Evolutionary conservation across 2,797 vertebrate species (phyloP).

Genomic region (Channa striata): DNA sequence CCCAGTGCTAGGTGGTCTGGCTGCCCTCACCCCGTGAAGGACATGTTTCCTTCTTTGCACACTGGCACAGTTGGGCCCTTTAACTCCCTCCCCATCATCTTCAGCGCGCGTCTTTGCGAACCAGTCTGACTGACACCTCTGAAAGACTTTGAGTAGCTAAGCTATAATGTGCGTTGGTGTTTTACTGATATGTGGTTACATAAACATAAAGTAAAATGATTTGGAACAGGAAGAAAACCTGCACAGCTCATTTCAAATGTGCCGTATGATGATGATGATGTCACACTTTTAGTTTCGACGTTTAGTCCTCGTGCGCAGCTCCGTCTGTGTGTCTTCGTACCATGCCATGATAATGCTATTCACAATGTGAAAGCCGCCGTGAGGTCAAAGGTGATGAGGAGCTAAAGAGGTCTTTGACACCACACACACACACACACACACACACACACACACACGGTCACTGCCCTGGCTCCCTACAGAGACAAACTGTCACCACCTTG

Average conservation of each 20-base stretch:
- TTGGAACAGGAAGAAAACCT: not conserved
- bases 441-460: conserved; percentile 36
- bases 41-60: conserved; percentile 43
- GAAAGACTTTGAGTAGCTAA: not conserved
- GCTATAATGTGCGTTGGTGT: too few relatives aligned
- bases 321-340: conserved; percentile 18
- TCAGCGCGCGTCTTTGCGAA: conserved; percentile 5
- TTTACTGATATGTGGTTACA: too few relatives aligned
- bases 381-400: conserved; percentile 77
- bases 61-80: conserved; percentile 26
- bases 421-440: conserved; percentile 58
- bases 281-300: too few relatives aligned
- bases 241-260: not conserved
- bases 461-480: conserved; percentile 59
- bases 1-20: conserved; percentile 84
- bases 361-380: conserved; percentile 48
- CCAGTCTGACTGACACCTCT: conserved; percentile 38
- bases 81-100: conserved; percentile 19
- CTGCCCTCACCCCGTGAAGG: conserved; percentile 68
- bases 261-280: not conserved
- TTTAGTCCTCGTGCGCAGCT: not conserved
- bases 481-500: conserved; percentile 80
- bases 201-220: not conserved
- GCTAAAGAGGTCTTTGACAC: conserved; percentile 80
- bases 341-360: conserved; percentile 57